These are phyloP conservation scores for Steatornis caripensis DNA, from an alignment of 2,113 vertebrate genomes.

Conservation along the genomic window DNA sequence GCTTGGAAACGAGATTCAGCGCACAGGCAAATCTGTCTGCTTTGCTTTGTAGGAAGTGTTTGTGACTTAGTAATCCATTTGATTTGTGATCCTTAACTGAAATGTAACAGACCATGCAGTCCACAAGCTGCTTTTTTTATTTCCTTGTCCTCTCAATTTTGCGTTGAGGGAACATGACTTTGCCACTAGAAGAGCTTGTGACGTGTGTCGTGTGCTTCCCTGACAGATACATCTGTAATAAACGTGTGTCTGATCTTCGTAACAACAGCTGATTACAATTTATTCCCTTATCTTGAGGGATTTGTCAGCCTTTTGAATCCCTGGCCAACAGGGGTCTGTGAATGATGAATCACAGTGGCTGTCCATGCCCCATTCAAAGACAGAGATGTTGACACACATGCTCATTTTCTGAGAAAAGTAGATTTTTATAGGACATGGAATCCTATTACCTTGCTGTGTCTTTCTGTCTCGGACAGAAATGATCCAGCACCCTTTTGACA, in stretches of 20 bases:
- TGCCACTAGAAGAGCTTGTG: background rate
- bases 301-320: background rate
- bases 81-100: constrained; percentile 3
- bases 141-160: background rate
- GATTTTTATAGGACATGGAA: background rate
- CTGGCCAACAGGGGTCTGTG: background rate
- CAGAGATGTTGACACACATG: background rate
- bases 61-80: background rate
- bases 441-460: background rate
- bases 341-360: constrained; percentile 5
- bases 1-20: background rate
- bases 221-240: background rate
- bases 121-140: background rate
- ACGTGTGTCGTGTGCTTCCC: background rate
- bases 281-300: background rate
- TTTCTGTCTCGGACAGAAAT: background rate
- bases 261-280: constrained; percentile 6
- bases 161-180: rapidly evolving
- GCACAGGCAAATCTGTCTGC: background rate
- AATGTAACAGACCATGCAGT: constrained; percentile 1
- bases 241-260: background rate
- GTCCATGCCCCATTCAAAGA: background rate
- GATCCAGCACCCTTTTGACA: background rate
- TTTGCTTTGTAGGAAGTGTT: background rate
- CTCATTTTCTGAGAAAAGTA: background rate